Evolutionary conservation across 2,888 invertebrate species (phyloP).

Genomic region (Calephelis perditalis): DNA sequence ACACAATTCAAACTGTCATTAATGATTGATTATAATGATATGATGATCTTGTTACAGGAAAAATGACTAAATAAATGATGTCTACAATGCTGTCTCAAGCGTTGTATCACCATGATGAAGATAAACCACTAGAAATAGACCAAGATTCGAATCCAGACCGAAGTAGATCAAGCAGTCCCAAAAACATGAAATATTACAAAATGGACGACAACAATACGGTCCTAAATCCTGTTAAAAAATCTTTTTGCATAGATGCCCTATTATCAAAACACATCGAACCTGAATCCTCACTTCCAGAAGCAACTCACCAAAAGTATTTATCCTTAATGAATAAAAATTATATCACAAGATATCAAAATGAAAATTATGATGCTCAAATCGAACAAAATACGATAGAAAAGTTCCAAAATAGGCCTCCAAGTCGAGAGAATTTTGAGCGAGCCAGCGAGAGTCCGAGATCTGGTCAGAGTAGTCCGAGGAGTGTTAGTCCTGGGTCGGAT

Average conservation of each 20-base stretch:
- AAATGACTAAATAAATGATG: conserved; percentile 29
- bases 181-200: conserved; percentile 59
- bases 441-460: conserved; percentile 46
- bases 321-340: conserved; percentile 62
- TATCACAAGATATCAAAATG: conserved; percentile 54
- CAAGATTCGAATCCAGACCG: conserved; percentile 51
- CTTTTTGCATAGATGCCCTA: conserved; percentile 94
- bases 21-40: too few relatives aligned
- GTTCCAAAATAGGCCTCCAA: conserved; percentile 38
- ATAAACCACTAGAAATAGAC: conserved; percentile 58
- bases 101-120: conserved; percentile 52
- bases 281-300: conserved; percentile 51
- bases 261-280: conserved; percentile 78
- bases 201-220: conserved; percentile 59
- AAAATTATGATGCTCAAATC: conserved; percentile 66
- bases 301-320: conserved; percentile 60
- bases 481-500: conserved; percentile 70
- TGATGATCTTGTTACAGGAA: conserved; percentile 7
- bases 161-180: conserved; percentile 60
- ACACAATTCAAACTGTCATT: too few relatives aligned
- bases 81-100: conserved; percentile 44
- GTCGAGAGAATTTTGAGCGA: conserved; percentile 34
- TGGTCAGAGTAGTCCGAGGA: conserved; percentile 55
- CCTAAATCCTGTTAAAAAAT: conserved; percentile 78
- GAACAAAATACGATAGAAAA: conserved; percentile 67